Conservation (phyloP, 2,888 invertebrate species). For the Dicyrtomina minuta region DNA sequence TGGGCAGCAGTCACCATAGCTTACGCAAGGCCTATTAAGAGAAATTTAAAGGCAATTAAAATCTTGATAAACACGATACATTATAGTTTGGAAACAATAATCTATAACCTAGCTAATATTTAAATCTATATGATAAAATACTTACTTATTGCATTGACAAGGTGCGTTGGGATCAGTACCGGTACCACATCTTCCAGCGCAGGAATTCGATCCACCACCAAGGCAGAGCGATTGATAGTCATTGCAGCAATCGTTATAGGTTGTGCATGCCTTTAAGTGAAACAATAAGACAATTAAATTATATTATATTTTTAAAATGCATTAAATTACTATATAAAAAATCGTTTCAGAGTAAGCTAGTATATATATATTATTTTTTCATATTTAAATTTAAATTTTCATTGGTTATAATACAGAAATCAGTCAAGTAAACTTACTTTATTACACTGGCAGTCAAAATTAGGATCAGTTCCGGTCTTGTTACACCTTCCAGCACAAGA, state of each 20-base stretch:
- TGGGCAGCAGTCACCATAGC: slow-evolving; percentile 44
- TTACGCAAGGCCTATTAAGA: slow-evolving; percentile 12
- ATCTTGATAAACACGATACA: background rate
- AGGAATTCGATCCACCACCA: slow-evolving; percentile 22
- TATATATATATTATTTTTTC: no score
- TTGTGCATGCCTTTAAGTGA: background rate
- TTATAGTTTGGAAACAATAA: no score
- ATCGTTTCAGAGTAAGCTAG: no score
- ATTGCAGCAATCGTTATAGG: slow-evolving; percentile 42
- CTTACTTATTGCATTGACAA: slow-evolving; percentile 43
- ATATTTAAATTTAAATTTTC: background rate
- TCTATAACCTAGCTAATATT: no score
- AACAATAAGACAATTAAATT: background rate
- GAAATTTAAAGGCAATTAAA: background rate
- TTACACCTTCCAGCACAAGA: slow-evolving; percentile 45
- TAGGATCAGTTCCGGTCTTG: slow-evolving; percentile 36
- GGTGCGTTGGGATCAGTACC: background rate
- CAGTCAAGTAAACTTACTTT: slow-evolving; percentile 23
- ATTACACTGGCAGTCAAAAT: slow-evolving; percentile 43
- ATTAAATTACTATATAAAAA: no score
- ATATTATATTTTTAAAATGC: background rate
- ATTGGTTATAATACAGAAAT: background rate
- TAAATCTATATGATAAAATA: no score
- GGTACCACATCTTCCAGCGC: slow-evolving; percentile 36
- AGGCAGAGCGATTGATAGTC: slow-evolving; percentile 37